phyloP scores from a whole-genome alignment of 2,113 vertebrate genomes.

The Prionailurus bengalensis region DNA sequence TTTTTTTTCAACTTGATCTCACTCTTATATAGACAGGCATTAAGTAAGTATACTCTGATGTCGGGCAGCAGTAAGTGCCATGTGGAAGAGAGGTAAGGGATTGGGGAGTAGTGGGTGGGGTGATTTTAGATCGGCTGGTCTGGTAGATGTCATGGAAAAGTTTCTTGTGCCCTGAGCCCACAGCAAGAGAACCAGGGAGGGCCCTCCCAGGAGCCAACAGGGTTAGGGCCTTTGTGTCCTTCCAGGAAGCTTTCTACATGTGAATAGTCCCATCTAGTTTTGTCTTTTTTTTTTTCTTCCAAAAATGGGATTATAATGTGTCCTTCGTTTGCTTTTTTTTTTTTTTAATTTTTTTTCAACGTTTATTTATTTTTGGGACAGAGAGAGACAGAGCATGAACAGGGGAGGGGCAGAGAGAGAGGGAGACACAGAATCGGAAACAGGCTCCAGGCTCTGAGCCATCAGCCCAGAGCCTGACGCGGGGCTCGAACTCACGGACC shows the following conservation, averaged over 20 bases:
- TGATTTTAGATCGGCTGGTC: fast-evolving
- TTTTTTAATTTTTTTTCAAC: too few species aligned
- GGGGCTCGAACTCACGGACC: too few species aligned
- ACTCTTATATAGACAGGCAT: neutral
- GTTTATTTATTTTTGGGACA: too few species aligned
- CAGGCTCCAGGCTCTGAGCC: too few species aligned
- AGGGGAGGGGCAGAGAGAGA: too few species aligned
- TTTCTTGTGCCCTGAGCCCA: neutral
- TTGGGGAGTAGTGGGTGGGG: fast-evolving
- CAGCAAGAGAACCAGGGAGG: neutral
- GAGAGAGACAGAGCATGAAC: too few species aligned
- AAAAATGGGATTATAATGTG: neutral
- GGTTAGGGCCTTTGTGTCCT: neutral
- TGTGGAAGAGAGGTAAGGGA: neutral
- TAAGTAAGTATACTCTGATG: neutral
- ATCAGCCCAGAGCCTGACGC: too few species aligned
- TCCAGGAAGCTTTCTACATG: neutral
- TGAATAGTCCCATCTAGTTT: neutral
- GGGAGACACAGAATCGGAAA: too few species aligned
- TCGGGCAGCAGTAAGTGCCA: neutral
- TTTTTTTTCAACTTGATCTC: neutral
- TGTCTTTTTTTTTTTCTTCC: neutral
- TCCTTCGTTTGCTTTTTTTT: neutral
- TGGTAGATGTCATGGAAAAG: too few species aligned
- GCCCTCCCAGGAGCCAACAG: fast-evolving